Conservation (phyloP, 1,140 invertebrate species). For the Caenorhabditis remanei region DNA sequence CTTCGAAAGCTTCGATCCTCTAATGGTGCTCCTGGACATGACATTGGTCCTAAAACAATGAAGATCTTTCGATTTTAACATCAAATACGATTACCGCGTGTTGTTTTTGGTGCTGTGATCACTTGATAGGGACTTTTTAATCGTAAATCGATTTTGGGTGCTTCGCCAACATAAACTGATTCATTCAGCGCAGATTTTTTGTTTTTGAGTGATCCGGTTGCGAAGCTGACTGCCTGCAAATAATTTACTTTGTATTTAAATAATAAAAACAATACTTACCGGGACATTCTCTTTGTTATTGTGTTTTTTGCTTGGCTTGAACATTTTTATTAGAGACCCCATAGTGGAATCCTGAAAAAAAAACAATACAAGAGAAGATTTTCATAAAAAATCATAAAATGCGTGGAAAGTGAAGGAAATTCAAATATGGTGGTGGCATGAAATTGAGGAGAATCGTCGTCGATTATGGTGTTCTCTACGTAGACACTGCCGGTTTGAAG, state of each 20-base stretch:
- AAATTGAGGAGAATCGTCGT: neutral
- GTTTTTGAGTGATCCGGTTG: conserved; percentile 3
- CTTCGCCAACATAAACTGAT: conserved; percentile 29
- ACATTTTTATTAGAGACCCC: conserved; percentile 30
- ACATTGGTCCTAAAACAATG: conserved; percentile 16
- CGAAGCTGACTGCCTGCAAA: conserved; percentile 37
- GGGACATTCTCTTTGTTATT: conserved; percentile 48
- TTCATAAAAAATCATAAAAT: neutral
- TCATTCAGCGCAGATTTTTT: conserved; percentile 23
- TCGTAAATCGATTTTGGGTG: conserved; percentile 35
- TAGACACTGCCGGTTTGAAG: neutral
- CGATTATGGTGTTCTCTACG: neutral
- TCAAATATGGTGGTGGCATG: conserved; percentile 9
- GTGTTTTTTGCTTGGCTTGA: conserved; percentile 42
- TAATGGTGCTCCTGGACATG: conserved; percentile 39
- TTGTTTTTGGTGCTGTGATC: conserved; percentile 35
- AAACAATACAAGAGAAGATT: neutral
- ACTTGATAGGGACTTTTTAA: conserved; percentile 48
- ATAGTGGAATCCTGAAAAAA: conserved; percentile 26
- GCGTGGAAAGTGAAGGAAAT: neutral
- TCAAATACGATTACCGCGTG: neutral
- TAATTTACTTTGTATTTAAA: neutral
- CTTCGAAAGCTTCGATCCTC: conserved; percentile 23
- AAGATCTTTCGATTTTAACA: neutral
- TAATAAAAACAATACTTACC: neutral